Conservation (phyloP, 2,113 vertebrate species). For the Corapipo altera region DNA sequence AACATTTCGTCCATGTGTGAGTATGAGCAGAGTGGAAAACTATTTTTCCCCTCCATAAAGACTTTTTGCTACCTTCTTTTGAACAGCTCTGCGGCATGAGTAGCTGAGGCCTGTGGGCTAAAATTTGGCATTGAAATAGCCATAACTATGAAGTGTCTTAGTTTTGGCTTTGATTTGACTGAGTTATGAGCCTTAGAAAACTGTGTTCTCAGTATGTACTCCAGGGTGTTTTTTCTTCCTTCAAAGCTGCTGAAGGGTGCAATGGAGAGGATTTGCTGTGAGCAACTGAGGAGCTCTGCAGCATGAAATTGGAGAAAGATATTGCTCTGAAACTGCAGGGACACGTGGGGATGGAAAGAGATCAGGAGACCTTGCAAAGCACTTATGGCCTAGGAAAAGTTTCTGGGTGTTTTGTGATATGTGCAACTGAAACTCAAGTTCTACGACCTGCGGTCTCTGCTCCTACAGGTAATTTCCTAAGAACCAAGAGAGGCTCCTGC, state of each 20-base stretch:
- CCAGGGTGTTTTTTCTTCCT: background rate
- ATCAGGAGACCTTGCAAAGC: background rate
- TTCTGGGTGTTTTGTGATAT: background rate
- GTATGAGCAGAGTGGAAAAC: constrained; percentile 28
- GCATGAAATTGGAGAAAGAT: background rate
- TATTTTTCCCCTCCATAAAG: constrained; percentile 1
- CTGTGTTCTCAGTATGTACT: background rate
- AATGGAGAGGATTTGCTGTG: background rate
- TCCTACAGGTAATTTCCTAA: background rate
- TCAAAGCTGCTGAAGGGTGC: background rate
- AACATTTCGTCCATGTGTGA: constrained; percentile 39
- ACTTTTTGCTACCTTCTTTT: constrained; percentile 7
- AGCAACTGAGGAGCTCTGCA: background rate
- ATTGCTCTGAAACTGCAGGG: background rate
- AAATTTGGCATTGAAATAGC: constrained; percentile 11
- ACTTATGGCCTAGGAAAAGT: rapidly evolving
- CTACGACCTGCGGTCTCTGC: background rate
- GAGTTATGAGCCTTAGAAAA: constrained; percentile 14
- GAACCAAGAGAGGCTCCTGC: background rate
- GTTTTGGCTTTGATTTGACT: constrained; percentile 27
- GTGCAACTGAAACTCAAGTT: background rate
- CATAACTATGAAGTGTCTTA: background rate
- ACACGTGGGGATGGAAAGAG: background rate
- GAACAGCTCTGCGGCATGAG: background rate
- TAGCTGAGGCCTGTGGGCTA: background rate